phyloP scores from a whole-genome alignment of 2,888 invertebrate genomes.

The Bruchidius siliquastri region DNA sequence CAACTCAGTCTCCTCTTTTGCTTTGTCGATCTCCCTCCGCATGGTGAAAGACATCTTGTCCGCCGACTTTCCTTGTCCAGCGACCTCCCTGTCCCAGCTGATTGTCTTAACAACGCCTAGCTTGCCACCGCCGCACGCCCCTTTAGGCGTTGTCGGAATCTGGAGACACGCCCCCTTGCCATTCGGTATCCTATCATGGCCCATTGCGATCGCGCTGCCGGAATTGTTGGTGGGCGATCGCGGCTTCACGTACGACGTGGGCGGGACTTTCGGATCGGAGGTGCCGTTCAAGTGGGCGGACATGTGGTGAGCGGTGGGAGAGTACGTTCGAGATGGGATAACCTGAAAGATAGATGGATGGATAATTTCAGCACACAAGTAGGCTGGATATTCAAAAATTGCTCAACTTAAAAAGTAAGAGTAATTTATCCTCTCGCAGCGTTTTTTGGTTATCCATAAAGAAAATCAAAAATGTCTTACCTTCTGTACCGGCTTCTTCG shows the following conservation, averaged over 20 bases:
- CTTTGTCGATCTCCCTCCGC: constrained; percentile 86
- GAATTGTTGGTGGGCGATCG: constrained; percentile 62
- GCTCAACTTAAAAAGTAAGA: no score
- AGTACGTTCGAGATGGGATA: constrained; percentile 60
- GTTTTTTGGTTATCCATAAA: no score
- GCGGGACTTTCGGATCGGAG: constrained; percentile 3
- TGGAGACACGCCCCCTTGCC: background rate
- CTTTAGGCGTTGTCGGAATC: background rate
- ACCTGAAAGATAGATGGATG: background rate
- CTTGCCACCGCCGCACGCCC: background rate
- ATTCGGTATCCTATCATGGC: constrained; percentile 53
- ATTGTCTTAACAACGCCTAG: background rate
- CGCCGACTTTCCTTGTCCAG: background rate
- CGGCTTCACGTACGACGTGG: constrained; percentile 58
- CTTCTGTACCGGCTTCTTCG: constrained; percentile 68
- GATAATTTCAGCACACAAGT: no score
- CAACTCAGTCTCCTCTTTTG: constrained; percentile 82
- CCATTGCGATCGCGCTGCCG: constrained; percentile 50
- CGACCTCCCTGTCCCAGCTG: background rate
- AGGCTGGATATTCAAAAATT: no score
- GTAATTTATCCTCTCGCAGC: no score
- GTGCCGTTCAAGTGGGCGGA: constrained; percentile 15
- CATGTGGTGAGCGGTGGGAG: constrained; percentile 28
- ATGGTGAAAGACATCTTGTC: constrained; percentile 87
- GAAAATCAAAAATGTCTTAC: constrained; percentile 41